Percentiles rank a stretch among this genome's conserved stretches.
Conservation (phyloP, 2,113 vertebrate genomes). For the Amia ocellicauda region DNA sequence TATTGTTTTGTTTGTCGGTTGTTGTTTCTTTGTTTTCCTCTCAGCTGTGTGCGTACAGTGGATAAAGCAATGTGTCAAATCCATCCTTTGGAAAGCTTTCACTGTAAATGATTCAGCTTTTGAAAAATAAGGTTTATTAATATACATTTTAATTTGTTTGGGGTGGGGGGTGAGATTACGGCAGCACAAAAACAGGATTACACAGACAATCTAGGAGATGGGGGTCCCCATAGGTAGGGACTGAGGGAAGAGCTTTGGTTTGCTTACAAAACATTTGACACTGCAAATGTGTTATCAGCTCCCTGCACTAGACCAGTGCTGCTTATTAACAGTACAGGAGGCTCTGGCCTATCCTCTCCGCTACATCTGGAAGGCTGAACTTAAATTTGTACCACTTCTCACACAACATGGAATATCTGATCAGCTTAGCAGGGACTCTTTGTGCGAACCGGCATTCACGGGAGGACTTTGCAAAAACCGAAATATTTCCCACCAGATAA, state of each 20-base stretch:
- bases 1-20: too few relatives aligned
- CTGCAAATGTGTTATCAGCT: constrained; percentile 42
- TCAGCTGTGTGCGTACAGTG: neutral
- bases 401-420: neutral
- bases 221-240: constrained; percentile 28
- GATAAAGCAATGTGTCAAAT: constrained; percentile 14
- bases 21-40: too few relatives aligned
- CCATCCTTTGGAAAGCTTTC: constrained; percentile 6
- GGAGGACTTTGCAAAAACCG: neutral
- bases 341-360: neutral
- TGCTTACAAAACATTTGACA: constrained; percentile 40
- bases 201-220: constrained; percentile 2
- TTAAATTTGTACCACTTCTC: neutral
- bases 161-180: constrained; percentile 24
- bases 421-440: neutral
- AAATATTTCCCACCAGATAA: neutral
- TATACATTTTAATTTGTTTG: constrained; percentile 17
- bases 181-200: constrained; percentile 28
- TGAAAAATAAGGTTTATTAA: constrained; percentile 12
- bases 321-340: constrained; percentile 20
- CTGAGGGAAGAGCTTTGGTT: constrained; percentile 13
- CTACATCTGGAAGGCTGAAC: neutral
- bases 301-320: constrained; percentile 28
- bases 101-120: constrained; percentile 19
- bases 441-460: neutral